phyloP scores from a whole-genome alignment of 2,113 vertebrate genomes.

The Vireo altiloquus region DNA sequence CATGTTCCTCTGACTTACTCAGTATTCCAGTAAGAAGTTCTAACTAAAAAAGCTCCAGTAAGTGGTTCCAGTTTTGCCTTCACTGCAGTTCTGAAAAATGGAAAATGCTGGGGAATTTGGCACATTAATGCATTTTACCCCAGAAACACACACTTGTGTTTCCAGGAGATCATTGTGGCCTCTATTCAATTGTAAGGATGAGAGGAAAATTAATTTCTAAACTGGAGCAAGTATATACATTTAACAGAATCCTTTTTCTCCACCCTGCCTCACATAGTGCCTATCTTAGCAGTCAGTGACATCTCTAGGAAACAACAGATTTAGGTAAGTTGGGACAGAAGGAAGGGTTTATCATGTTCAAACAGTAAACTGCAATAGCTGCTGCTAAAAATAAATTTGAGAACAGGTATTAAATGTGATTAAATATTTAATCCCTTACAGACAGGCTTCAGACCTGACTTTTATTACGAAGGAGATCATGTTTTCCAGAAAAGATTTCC shows the following conservation, averaged over 20 bases:
- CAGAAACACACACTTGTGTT: neutral
- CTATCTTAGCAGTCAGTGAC: neutral
- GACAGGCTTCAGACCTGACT: neutral
- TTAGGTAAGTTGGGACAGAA: neutral
- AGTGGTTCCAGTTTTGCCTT: neutral
- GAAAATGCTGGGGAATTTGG: neutral
- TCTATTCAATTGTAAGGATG: neutral
- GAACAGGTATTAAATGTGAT: neutral
- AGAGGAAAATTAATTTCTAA: neutral
- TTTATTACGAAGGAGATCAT: neutral
- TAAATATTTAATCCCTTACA: slow-evolving; percentile 17
- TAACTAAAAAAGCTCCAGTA: neutral
- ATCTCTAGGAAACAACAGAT: neutral
- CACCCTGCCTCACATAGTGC: neutral
- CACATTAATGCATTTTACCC: neutral
- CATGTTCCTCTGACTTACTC: neutral
- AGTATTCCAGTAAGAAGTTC: neutral
- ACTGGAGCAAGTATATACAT: neutral
- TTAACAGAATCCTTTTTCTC: neutral
- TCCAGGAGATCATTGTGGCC: neutral
- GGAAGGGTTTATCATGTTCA: neutral
- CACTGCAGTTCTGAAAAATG: neutral
- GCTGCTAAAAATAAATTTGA: neutral
- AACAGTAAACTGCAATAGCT: neutral
- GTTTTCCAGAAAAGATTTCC: neutral